Conservation (phyloP, 2,113 vertebrate genomes). For the Atrichornis clamosus region DNA sequence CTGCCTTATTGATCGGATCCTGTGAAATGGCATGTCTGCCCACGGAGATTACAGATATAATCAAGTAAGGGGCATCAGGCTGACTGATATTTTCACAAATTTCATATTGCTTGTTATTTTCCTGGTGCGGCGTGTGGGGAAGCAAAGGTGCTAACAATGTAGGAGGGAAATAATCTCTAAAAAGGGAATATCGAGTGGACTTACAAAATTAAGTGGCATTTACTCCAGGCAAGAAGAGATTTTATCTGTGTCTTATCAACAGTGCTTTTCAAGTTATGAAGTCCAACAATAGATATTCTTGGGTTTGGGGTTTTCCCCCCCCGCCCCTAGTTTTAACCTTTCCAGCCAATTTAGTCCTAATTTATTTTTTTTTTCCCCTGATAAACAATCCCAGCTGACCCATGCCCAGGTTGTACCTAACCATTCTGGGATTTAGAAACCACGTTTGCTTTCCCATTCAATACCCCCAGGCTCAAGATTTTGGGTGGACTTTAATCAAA, state of each 20-base stretch:
- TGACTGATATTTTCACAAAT: background rate
- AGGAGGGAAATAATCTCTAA: background rate
- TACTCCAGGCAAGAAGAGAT: background rate
- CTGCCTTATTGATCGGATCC: background rate
- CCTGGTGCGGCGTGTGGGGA: background rate
- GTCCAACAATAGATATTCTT: background rate
- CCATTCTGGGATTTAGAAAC: background rate
- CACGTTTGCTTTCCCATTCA: background rate
- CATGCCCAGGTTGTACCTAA: background rate
- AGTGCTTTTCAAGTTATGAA: background rate
- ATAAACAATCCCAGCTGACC: background rate
- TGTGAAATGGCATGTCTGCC: background rate
- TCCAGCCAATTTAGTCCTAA: background rate
- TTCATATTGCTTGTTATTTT: slow-evolving; percentile 20
- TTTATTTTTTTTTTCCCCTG: no score
- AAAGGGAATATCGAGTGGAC: background rate
- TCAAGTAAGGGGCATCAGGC: background rate
- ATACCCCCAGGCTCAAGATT: background rate
- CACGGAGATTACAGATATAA: background rate
- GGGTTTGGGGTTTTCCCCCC: background rate
- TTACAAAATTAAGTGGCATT: background rate
- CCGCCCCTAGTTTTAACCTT: background rate
- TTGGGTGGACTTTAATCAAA: slow-evolving; percentile 58
- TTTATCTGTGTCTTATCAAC: background rate
- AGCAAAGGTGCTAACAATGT: background rate